phyloP scores from a whole-genome alignment of 2,113 vertebrate species.

The Emydocephalus ijimae region DNA sequence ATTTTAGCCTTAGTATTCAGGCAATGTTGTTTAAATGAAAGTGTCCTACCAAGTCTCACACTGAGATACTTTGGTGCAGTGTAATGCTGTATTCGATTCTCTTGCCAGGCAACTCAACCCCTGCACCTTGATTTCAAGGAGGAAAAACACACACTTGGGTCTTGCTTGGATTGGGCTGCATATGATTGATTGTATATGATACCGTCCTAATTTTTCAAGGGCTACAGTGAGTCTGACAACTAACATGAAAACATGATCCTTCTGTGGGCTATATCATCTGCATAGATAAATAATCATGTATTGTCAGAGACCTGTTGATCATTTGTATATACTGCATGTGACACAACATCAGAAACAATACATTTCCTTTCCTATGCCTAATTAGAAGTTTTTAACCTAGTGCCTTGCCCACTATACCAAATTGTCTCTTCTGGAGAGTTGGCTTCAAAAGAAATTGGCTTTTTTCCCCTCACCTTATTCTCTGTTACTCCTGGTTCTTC shows the following conservation, averaged over 20 bases:
- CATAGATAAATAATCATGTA: background rate
- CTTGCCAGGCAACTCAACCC: too few species aligned
- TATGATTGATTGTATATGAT: too few species aligned
- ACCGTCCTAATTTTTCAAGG: too few species aligned
- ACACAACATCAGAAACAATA: background rate
- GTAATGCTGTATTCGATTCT: too few species aligned
- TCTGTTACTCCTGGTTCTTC: background rate
- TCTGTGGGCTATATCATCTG: background rate
- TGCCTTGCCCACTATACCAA: background rate
- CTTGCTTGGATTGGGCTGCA: too few species aligned
- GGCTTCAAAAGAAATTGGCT: background rate
- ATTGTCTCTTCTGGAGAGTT: background rate
- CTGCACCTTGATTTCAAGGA: too few species aligned
- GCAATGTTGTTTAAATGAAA: too few species aligned
- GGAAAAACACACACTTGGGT: too few species aligned
- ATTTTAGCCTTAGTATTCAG: too few species aligned
- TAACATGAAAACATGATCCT: background rate
- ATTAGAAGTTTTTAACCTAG: background rate
- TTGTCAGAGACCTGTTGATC: background rate
- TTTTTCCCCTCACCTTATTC: background rate
- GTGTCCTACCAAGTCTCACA: too few species aligned
- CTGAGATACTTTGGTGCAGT: too few species aligned
- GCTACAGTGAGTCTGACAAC: background rate
- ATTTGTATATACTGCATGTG: background rate
- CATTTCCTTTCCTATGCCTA: background rate